Evolutionary conservation across 2,888 invertebrate genomes (phyloP).

Genomic region (Marasmarcha lunaedactyla): DNA sequence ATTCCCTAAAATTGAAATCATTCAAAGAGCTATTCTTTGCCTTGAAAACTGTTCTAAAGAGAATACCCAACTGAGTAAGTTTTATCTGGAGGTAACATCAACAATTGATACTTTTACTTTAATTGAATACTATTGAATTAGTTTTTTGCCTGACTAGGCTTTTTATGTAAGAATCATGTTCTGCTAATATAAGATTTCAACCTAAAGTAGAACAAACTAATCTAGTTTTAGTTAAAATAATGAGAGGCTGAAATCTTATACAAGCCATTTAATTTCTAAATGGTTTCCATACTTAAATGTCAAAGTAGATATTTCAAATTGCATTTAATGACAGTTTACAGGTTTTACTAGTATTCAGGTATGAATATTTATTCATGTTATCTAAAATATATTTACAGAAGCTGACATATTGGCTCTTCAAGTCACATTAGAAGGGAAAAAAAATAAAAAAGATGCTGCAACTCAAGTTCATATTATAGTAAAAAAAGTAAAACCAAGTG

Average conservation of each 20-base stretch:
- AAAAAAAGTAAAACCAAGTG: conserved; percentile 42
- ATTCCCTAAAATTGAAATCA: conserved; percentile 54
- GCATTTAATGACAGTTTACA: too few species aligned
- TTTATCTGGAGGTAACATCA: background rate
- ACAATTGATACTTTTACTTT: background rate
- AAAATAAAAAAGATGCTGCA: conserved; percentile 37
- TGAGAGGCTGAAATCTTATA: too few species aligned
- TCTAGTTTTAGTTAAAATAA: too few species aligned
- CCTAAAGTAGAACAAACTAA: background rate
- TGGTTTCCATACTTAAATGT: too few species aligned
- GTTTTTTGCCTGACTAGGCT: too few species aligned
- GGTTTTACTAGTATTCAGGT: too few species aligned
- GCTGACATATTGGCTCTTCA: conserved; percentile 52
- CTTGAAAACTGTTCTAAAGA: conserved; percentile 39
- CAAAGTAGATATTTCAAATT: too few species aligned
- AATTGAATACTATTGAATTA: too few species aligned
- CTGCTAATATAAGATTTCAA: background rate
- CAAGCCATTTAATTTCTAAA: too few species aligned
- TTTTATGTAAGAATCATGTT: background rate
- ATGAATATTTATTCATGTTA: too few species aligned
- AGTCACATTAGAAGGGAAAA: conserved; percentile 38
- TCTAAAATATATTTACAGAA: too few species aligned
- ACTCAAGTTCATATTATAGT: conserved; percentile 39
- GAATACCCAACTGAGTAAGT: conserved; percentile 54
- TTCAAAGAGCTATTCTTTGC: conserved; percentile 51